Evolutionary conservation across 2,113 vertebrate species (phyloP), one percentile per base, ranked within the genome.

Genomic region (Xenopus laevis): DNA sequence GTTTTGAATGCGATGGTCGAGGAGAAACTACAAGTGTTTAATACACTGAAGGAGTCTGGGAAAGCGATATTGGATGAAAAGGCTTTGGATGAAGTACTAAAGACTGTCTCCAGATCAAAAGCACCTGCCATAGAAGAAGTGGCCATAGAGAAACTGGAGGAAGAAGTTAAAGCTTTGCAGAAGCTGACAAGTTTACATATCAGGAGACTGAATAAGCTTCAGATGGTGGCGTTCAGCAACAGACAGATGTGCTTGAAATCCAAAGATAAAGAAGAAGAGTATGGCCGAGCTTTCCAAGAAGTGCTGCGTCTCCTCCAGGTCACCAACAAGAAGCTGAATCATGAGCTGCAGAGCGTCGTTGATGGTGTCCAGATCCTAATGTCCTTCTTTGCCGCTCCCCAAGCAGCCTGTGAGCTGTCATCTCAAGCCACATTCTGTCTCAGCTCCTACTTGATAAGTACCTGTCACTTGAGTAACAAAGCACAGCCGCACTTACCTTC

Each of bases 401-500:
- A 73, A 67, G 53, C 79, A 52, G 82, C 81, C 16, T 74, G 71
- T 55, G 52, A 64, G 0, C 44, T 65, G 0, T 27, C 52, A 61
- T 30, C 21, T 10, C 79, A 74, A 0, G 46, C 82, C 13, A 80
- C 90, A 52, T 89, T 77, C 84, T 95, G 55, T 94, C 91, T 55
- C 93, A 92, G 3, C 79, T 95, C 72, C 64, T 89, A 60, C 82
- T 97, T 84, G 89, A 92, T 75, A 84, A 86, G 0, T 98, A 93
- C 63, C 83, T 98, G 23, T 84, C 84, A n/a, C 90, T 87, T 52
- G 95, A 96, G 82, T 93, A 94, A 45, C 82, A 88, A 74, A 93
- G 86, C 82, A 96, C 95, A 1, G 90, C 92, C 79, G 88, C 89
- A 2, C 84, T 98, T 20, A 72, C 83, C 0, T 79, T 83, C 0